Evolutionary conservation across 1,140 invertebrate species (phyloP).

Genomic region (Trichomalopsis sarcophagae): DNA sequence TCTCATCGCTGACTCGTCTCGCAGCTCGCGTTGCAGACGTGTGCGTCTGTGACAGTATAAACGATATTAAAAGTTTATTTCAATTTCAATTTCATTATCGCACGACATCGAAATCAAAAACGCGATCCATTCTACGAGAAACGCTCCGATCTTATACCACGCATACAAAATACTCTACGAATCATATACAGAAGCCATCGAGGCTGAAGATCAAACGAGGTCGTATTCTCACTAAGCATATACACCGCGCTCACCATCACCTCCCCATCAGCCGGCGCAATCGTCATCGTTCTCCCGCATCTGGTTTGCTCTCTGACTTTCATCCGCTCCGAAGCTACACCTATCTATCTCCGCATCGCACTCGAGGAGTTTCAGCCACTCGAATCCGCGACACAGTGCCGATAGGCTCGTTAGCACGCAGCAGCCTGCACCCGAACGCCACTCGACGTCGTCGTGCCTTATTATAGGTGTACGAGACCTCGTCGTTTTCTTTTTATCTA

Average conservation of each 20-base stretch:
- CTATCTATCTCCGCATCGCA: neutral
- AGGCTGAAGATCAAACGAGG: neutral
- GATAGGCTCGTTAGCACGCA: constrained; percentile 67
- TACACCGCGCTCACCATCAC: neutral
- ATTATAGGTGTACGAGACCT: neutral
- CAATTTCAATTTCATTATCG: too few species aligned
- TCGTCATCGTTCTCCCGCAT: constrained; percentile 44
- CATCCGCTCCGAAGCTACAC: neutral
- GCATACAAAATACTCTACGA: neutral
- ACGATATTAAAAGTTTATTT: too few species aligned
- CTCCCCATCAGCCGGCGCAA: neutral
- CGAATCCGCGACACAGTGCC: constrained; percentile 52
- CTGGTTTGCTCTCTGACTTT: constrained; percentile 53
- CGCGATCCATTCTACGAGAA: neutral
- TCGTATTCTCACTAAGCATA: neutral
- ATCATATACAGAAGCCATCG: constrained; percentile 4
- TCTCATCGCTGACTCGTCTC: too few species aligned
- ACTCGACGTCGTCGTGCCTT: neutral
- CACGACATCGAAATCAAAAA: neutral
- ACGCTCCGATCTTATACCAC: neutral
- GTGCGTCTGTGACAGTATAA: too few species aligned
- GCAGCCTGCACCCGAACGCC: neutral
- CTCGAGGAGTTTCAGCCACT: neutral
- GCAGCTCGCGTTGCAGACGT: too few species aligned
- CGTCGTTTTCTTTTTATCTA: neutral